Base-by-base conservation (phyloP, 2,797 vertebrate species). In the Podargus strigoides region DNA sequence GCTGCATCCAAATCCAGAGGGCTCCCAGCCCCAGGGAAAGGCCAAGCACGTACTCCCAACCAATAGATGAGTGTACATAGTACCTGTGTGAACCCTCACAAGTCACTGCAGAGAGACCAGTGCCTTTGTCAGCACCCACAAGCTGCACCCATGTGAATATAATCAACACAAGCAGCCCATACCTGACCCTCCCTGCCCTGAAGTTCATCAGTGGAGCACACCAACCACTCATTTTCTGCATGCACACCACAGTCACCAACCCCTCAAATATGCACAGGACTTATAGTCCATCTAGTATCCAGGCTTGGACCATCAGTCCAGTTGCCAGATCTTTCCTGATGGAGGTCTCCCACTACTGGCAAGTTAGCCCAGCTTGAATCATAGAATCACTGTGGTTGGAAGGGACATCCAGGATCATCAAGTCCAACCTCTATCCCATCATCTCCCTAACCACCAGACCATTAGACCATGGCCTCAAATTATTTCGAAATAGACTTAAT, bases 211-310 rank as follows among this genome's bases (percentile, higher is more conserved):
- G 4, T 27, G 49, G 28, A 59, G 7, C 26, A 37, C 32, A 36
- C 4, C 1, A 7, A 39, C 47, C 44, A 19, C 21, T 46, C 20
- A 22, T 46, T 46, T 10, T 22, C 44, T 42, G n/a, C n/a, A n/a
- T n/a, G n/a, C 18, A 46, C 46, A 36, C 10, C 32, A 17, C 34
- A 44, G 39, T 23, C 37, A 39, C 7, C 2, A 3, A 32, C 19
- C 39, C 9, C 32, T 83, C 52, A n/a, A 2, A 34, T 30, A 24
- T 23, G 12, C 66, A n/a, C 0, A 0, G 8, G 64, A 4, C 8
- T 60, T 67, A 24, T 7, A 67, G 13, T 62, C 24, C 30, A 17
- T 24, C 8, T 36, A 34, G 22, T 12, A 19, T 10, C 36, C 24
- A 8, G 3, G 12, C 3, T 36, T 37, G 37, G 36, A 30, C 22